Conservation (phyloP, 2,888 invertebrate genomes). For the Exephanes ischioxanthus region DNA sequence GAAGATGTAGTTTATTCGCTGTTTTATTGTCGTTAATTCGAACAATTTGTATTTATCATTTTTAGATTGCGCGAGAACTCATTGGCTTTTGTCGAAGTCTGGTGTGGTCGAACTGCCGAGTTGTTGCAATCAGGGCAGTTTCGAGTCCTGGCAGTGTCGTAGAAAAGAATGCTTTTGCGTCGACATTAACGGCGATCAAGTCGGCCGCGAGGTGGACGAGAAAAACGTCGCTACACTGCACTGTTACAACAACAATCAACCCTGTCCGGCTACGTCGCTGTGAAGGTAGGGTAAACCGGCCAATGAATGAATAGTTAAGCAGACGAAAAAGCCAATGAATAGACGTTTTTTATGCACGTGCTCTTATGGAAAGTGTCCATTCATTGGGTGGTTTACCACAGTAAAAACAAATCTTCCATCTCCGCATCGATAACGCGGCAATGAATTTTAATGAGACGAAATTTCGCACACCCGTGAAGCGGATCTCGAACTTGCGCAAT, state of each 20-base stretch:
- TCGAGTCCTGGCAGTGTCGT: constrained; percentile 87
- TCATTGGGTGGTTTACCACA: no score
- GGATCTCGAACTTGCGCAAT: no score
- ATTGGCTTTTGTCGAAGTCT: constrained; percentile 83
- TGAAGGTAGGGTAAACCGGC: neutral
- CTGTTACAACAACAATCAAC: constrained; percentile 67
- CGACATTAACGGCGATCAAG: constrained; percentile 87
- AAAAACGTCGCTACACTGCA: constrained; percentile 59
- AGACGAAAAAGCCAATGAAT: no score
- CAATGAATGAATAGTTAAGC: no score
- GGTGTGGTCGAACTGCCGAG: constrained; percentile 85
- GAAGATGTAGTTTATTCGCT: neutral
- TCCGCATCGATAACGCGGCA: no score
- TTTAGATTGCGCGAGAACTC: constrained; percentile 88
- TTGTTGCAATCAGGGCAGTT: constrained; percentile 89
- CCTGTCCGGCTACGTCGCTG: neutral
- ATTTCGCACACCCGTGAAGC: no score
- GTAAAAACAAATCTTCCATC: neutral
- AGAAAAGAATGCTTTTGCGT: constrained; percentile 89
- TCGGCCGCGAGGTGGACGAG: constrained; percentile 82
- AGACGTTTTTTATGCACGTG: no score
- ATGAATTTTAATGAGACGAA: no score
- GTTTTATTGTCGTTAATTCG: neutral
- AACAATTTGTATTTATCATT: neutral
- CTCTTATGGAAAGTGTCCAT: no score